Base-by-base conservation (phyloP, 2,797 vertebrate species). In the Hydrolagus colliei region DNA sequence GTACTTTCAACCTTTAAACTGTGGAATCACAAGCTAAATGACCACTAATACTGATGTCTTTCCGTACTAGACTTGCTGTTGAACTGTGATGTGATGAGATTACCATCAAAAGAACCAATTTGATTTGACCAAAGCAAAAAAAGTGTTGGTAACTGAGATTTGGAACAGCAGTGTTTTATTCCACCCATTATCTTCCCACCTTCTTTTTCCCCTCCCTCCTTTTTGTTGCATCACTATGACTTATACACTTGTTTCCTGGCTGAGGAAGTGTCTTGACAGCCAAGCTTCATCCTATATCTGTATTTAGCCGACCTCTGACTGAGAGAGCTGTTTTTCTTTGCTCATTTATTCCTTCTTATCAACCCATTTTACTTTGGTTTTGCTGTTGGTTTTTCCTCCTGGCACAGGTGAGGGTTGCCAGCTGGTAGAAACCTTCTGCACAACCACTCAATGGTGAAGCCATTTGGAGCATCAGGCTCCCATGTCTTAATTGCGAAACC, bases 81-180 rank as follows among this genome's bases (percentile, higher is more conserved):
- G 79, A 52, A 52, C 41, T 52, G 41, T 52, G 41, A 52, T 52
- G 41, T 52, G 41, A 52, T 52, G 41, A 52, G 41, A 52, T 52
- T 52, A 52, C 65, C 32, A 13, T 18, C 16, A 63, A 71, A 71
- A 52, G 32, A 82, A 4, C 32, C 65, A 71, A 41, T 84, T 84
- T n/a, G 35, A 84, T 20, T 71, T 18, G 41, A 84, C 79, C 79
- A 84, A 84, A 84, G 79, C 65, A 52, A 68, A 52, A 52, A 71
- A 77, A 10, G 9, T 71, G 32, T 84, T 71, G 18, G 18, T 71
- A 68, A 41, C 32, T 52, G 32, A 71, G 75, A 77, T 63, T 18
- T 71, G 65, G 18, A 71, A 2, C 65, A 84, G 27, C 65, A n/a
- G 79, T 22, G 27, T 84, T 52, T 71, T 68, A 20, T 41, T 52